Evolutionary conservation across 92 coral and sea anemone genomes (phyloP).

Genomic region (Blastomussa wellsi): DNA sequence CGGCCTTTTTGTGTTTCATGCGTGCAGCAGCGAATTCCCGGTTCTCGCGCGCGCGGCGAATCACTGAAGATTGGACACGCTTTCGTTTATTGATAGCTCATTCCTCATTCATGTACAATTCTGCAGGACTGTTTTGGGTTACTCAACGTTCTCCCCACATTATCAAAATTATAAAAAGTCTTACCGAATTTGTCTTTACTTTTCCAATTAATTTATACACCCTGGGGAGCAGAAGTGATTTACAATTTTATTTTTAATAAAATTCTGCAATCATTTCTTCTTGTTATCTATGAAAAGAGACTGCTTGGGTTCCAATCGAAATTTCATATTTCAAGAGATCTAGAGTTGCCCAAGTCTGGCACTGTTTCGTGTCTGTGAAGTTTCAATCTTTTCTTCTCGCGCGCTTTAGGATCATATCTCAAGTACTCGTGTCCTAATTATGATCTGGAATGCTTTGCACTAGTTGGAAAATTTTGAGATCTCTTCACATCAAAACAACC

Average conservation of each 20-base stretch:
- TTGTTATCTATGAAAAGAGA: background rate
- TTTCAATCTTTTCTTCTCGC: background rate
- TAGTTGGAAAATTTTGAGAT: conserved; percentile 1
- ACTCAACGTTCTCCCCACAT: too few species aligned
- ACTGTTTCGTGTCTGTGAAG: background rate
- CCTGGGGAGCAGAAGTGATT: background rate
- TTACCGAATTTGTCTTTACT: background rate
- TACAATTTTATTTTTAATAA: background rate
- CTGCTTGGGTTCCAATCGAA: background rate
- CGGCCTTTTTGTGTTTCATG: background rate
- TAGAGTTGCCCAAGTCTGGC: background rate
- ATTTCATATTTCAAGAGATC: background rate
- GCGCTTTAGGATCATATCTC: background rate
- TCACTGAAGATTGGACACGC: background rate
- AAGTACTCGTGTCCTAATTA: conserved; percentile 25
- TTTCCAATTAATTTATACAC: background rate
- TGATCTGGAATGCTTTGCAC: conserved; percentile 32
- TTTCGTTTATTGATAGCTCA: background rate
- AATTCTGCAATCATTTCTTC: background rate
- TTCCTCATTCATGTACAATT: background rate
- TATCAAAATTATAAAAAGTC: too few species aligned
- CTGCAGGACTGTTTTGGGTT: background rate
- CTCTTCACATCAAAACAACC: conserved; percentile 35
- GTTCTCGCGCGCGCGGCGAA: background rate
- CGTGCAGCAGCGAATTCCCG: background rate